Percentiles rank a stretch among this genome's conserved stretches.
Conservation (phyloP, 1,140 invertebrate species). For the Agrypnia vestita region DNA sequence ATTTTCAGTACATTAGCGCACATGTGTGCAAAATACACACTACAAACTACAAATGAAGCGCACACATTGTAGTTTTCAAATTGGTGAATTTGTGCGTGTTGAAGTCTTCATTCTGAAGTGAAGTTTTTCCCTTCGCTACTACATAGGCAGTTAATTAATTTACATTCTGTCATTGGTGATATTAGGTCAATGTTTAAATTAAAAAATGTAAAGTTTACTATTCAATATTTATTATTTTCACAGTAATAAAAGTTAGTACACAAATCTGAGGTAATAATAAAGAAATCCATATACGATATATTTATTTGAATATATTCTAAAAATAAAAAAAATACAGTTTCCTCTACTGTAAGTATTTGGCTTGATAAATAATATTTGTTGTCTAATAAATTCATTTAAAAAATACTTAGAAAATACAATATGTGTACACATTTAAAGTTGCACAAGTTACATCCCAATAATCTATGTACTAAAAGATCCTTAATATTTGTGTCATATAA, state of each 20-base stretch:
- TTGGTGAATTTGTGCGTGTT: too few species aligned
- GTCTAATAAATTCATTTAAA: slow-evolving; percentile 27
- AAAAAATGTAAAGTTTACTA: not conserved
- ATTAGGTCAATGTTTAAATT: not conserved
- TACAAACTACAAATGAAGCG: too few species aligned
- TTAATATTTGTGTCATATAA: slow-evolving; percentile 21
- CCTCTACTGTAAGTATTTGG: slow-evolving; percentile 35
- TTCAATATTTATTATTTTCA: slow-evolving; percentile 16
- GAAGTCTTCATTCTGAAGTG: too few species aligned
- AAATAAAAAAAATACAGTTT: slow-evolving; percentile 24
- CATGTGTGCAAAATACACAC: too few species aligned
- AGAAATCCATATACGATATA: slow-evolving; percentile 15
- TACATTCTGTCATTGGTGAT: not conserved
- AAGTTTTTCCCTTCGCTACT: too few species aligned
- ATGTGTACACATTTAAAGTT: not conserved
- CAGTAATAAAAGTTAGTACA: slow-evolving; percentile 18
- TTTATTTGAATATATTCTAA: slow-evolving; percentile 11
- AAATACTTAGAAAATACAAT: slow-evolving; percentile 29
- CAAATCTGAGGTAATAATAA: slow-evolving; percentile 34
- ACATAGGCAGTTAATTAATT: not conserved
- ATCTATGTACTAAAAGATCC: slow-evolving; percentile 15
- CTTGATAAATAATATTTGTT: slow-evolving; percentile 19
- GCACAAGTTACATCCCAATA: slow-evolving; percentile 1
- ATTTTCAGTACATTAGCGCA: too few species aligned
- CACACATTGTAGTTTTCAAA: too few species aligned